Percentiles rank a stretch among this genome's conserved stretches.
phyloP scores from a whole-genome alignment of 2,888 invertebrate genomes.

The Ecdyonurus torrentis region DNA sequence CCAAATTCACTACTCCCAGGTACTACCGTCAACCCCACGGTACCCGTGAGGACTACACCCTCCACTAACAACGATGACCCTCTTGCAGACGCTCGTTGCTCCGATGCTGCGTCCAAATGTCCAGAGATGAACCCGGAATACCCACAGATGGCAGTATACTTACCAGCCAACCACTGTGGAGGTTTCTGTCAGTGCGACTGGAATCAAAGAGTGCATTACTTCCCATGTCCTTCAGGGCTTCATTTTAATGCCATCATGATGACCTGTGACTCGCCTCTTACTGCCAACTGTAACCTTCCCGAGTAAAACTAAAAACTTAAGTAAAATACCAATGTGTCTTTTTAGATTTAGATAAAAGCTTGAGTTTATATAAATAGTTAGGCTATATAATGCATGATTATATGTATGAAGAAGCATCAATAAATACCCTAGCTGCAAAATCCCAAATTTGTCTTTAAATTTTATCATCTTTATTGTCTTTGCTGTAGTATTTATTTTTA shows the following conservation, averaged over 20 bases:
- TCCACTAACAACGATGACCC: background rate
- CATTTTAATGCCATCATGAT: background rate
- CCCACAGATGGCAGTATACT: background rate
- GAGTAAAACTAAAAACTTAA: no score
- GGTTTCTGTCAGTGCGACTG: conserved; percentile 1
- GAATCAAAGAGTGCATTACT: background rate
- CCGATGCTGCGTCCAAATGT: background rate
- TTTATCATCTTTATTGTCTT: no score
- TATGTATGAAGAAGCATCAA: no score
- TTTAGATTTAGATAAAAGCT: no score
- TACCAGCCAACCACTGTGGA: background rate
- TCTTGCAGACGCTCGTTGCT: background rate
- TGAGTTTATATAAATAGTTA: no score
- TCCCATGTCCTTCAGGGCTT: background rate
- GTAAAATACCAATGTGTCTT: no score
- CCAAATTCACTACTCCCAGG: no score
- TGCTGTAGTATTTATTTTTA: no score
- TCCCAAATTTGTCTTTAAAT: no score
- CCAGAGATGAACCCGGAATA: background rate
- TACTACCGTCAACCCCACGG: background rate
- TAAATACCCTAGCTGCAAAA: no score
- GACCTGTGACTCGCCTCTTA: background rate
- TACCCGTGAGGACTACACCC: background rate
- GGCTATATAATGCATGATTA: no score
- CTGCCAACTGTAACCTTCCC: background rate